phyloP scores from a whole-genome alignment of 2,888 invertebrate genomes.

The Platerodrilus igneus region DNA sequence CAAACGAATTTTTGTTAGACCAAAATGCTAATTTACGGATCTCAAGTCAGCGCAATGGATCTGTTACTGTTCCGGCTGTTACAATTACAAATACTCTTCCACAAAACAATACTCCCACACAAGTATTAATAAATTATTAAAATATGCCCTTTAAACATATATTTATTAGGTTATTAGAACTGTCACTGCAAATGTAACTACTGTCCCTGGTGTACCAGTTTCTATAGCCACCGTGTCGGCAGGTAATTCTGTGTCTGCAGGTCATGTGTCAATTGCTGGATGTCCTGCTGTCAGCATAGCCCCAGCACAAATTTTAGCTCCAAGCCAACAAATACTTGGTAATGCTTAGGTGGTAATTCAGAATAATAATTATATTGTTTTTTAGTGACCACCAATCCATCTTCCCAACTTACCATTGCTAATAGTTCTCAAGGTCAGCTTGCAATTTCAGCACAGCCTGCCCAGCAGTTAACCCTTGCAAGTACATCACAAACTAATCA shows the following conservation, averaged over 20 bases:
- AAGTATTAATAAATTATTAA: constrained; percentile 21
- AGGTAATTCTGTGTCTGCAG: constrained; percentile 46
- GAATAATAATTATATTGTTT: constrained; percentile 13
- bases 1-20: constrained; percentile 73
- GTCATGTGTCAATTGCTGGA: constrained; percentile 55
- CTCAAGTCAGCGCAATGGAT: constrained; percentile 53
- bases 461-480: constrained; percentile 42
- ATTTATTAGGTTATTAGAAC: constrained; percentile 48
- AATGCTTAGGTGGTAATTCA: constrained; percentile 15
- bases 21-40: constrained; percentile 70
- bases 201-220: constrained; percentile 59
- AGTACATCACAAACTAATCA: constrained; percentile 40
- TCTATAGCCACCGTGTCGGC: constrained; percentile 58
- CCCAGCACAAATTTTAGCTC: constrained; percentile 49
- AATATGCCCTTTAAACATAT: not conserved
- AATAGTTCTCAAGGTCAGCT: constrained; percentile 45
- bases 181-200: constrained; percentile 57
- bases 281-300: constrained; percentile 59
- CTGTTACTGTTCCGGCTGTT: constrained; percentile 58
- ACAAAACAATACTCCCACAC: constrained; percentile 47
- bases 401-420: constrained; percentile 43
- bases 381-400: constrained; percentile 45
- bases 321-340: constrained; percentile 48
- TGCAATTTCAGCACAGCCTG: constrained; percentile 45
- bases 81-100: constrained; percentile 56